Evolutionary conservation across 2,888 invertebrate species (phyloP).

Genomic region (Polydrusus cervinus): DNA sequence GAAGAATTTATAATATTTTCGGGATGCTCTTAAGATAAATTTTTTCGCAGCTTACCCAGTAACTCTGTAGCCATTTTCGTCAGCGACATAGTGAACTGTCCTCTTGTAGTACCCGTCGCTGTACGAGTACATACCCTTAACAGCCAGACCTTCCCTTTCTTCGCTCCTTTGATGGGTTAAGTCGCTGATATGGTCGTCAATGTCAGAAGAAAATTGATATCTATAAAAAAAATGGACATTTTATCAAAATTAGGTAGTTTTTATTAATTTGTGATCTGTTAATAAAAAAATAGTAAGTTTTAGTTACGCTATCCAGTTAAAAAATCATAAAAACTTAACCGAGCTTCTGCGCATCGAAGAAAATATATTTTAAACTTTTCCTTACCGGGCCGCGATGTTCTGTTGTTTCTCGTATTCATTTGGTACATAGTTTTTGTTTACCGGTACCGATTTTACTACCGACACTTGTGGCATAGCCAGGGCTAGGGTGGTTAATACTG

Average conservation of each 20-base stretch:
- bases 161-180: conserved; percentile 70
- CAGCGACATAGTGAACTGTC: conserved; percentile 76
- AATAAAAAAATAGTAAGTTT: too few relatives aligned
- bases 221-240: conserved; percentile 59
- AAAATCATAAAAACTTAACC: too few relatives aligned
- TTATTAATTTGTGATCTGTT: too few relatives aligned
- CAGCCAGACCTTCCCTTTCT: conserved; percentile 69
- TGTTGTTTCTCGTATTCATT: conserved; percentile 52
- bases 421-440: conserved; percentile 50
- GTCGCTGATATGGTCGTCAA: conserved; percentile 73
- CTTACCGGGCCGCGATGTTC: conserved; percentile 55
- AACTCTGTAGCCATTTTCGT: conserved; percentile 77
- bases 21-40: too few relatives aligned
- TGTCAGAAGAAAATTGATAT: conserved; percentile 70
- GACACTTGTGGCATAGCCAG: conserved; percentile 25
- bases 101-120: conserved; percentile 76
- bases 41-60: conserved; percentile 68
- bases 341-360: too few relatives aligned
- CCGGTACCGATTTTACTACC: neutral
- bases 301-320: too few relatives aligned
- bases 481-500: conserved; percentile 5
- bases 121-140: conserved; percentile 75
- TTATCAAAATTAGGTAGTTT: neutral
- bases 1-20: too few relatives aligned
- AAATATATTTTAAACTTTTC: too few relatives aligned